These are phyloP conservation scores for Axis porcinus DNA, from an alignment of 2,113 vertebrate genomes.

Conservation along the genomic window DNA sequence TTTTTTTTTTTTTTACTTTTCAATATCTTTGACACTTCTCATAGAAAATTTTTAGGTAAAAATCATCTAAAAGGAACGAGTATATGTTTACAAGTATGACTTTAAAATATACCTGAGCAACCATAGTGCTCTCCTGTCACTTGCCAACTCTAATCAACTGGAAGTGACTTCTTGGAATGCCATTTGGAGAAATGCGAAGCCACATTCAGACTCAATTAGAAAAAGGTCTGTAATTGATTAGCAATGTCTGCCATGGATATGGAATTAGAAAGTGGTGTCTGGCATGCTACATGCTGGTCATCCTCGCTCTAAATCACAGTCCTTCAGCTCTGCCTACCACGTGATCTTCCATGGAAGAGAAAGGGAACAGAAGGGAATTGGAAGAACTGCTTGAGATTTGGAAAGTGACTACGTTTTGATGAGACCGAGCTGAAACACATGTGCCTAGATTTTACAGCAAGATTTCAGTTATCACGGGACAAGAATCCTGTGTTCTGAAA, in stretches of 20 bases:
- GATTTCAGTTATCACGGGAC: neutral
- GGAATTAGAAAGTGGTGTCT: neutral
- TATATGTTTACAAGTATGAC: neutral
- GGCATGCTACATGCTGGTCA: rapidly evolving
- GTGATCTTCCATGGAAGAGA: neutral
- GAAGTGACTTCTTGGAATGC: neutral
- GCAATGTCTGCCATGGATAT: neutral
- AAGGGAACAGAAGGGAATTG: neutral
- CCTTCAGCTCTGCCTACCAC: neutral
- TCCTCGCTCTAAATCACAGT: neutral
- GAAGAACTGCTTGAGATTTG: neutral
- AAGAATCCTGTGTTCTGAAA: neutral
- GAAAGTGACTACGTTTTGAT: neutral
- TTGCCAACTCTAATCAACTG: neutral
- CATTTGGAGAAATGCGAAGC: neutral
- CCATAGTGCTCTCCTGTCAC: rapidly evolving
- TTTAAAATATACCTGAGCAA: neutral
- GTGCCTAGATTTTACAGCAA: neutral
- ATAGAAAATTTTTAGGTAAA: neutral
- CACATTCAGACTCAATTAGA: neutral
- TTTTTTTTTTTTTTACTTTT: neutral
- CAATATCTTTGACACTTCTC: neutral
- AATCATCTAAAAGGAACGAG: neutral
- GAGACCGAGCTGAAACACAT: neutral
- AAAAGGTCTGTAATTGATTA: neutral